phyloP scores from a whole-genome alignment of 1,140 invertebrate species.

The Eupeodes corollae region DNA sequence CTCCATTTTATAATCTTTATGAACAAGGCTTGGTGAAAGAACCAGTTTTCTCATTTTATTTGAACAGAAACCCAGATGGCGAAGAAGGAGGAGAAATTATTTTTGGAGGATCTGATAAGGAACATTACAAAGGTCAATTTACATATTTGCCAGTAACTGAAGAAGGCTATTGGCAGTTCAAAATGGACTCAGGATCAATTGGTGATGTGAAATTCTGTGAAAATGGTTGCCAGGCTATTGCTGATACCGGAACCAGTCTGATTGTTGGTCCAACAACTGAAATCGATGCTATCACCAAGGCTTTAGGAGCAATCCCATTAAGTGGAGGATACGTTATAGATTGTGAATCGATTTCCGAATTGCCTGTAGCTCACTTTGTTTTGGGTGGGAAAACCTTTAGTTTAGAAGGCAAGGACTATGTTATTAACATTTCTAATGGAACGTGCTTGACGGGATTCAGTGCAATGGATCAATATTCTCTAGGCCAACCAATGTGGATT shows the following conservation, averaged over 20 bases:
- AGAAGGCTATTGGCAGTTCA: conserved; percentile 94
- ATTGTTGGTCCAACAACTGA: conserved; percentile 82
- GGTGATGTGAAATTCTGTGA: conserved; percentile 47
- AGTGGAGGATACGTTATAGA: conserved; percentile 68
- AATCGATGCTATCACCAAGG: conserved; percentile 66
- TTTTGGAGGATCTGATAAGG: conserved; percentile 83
- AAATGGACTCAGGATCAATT: conserved; percentile 65
- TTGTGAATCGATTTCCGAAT: conserved; percentile 54
- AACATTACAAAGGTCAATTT: conserved; percentile 76
- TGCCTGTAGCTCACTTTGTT: conserved; percentile 70
- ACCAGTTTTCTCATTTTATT: conserved; percentile 91
- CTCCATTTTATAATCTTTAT: conserved; percentile 92
- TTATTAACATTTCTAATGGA: conserved; percentile 67
- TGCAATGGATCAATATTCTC: conserved; percentile 83
- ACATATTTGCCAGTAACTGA: conserved; percentile 76
- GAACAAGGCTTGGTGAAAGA: conserved; percentile 61
- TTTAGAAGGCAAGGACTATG: conserved; percentile 72
- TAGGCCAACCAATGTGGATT: conserved; percentile 85
- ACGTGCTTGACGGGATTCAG: conserved; percentile 90
- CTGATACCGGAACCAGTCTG: conserved; percentile 95
- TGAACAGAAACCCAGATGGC: conserved; percentile 53
- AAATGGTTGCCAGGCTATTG: conserved; percentile 80
- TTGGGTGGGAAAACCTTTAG: conserved; percentile 66
- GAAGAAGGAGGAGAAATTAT: conserved; percentile 79
- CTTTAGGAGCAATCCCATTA: conserved; percentile 68